Percentiles rank a stretch among this genome's conserved stretches.
These are phyloP conservation scores for Virgularia gustaviana DNA, from an alignment of 92 coral and sea anemone genomes.

Conservation along the genomic window DNA sequence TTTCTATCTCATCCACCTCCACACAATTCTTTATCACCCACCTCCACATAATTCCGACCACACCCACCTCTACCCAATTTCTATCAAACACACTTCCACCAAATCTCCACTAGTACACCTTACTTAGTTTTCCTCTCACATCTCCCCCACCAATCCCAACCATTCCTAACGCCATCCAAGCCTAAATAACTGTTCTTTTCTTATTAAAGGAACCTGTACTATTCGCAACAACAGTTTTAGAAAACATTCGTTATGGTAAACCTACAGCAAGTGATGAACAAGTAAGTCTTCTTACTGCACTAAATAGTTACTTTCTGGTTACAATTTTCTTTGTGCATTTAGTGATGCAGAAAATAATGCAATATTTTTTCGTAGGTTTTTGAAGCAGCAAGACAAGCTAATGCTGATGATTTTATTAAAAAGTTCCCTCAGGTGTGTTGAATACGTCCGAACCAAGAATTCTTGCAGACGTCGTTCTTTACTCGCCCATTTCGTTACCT, in stretches of 20 bases:
- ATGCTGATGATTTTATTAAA: conserved; percentile 83
- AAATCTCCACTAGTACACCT: too few species aligned
- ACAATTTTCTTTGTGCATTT: background rate
- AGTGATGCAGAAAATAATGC: background rate
- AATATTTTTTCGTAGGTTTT: conserved; percentile 40
- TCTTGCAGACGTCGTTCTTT: background rate
- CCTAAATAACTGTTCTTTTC: too few species aligned
- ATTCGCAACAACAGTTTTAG: conserved; percentile 88
- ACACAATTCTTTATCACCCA: too few species aligned
- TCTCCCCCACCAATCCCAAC: too few species aligned
- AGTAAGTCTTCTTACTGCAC: too few species aligned
- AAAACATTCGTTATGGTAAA: conserved; percentile 89
- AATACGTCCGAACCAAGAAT: background rate
- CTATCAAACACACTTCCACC: too few species aligned
- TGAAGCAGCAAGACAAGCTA: conserved; percentile 85
- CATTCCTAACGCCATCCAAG: too few species aligned
- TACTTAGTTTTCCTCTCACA: too few species aligned
- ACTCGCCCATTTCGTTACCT: too few species aligned
- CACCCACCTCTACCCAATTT: too few species aligned
- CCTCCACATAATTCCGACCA: too few species aligned
- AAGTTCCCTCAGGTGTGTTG: conserved; percentile 75
- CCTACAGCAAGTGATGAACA: conserved; percentile 88
- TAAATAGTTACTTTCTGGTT: background rate
- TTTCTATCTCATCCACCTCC: too few species aligned
- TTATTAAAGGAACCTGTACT: conserved; percentile 73